Evolutionary conservation across 2,888 invertebrate genomes (phyloP).

Genomic region (Apotomis turbidana): DNA sequence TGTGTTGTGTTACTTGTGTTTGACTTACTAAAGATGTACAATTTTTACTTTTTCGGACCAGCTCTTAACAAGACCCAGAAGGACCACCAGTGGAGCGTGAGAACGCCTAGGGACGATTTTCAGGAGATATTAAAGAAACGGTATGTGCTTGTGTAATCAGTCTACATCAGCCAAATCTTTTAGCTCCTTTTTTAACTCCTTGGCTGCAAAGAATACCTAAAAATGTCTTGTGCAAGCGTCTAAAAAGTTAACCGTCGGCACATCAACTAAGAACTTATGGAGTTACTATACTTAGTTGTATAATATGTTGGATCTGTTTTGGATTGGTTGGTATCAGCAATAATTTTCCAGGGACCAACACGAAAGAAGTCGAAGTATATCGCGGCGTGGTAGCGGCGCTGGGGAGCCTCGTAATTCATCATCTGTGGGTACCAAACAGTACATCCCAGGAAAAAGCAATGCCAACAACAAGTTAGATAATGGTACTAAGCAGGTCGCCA

Average conservation of each 20-base stretch:
- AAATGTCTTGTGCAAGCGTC: too few species aligned
- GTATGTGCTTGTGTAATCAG: constrained; percentile 48
- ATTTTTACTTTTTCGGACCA: constrained; percentile 49
- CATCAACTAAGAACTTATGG: too few species aligned
- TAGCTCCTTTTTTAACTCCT: too few species aligned
- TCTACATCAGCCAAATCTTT: background rate
- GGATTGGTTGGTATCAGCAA: too few species aligned
- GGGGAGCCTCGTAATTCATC: constrained; percentile 61
- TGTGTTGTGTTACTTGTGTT: background rate
- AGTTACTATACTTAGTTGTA: too few species aligned
- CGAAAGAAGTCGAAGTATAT: constrained; percentile 47
- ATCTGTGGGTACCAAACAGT: constrained; percentile 37
- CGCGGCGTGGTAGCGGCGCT: constrained; percentile 61
- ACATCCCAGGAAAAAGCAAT: background rate
- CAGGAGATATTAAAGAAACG: constrained; percentile 54
- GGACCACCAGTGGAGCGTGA: constrained; percentile 63
- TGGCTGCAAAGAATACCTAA: background rate
- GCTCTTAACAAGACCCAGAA: constrained; percentile 66
- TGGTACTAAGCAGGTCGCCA: constrained; percentile 45
- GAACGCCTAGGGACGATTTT: constrained; percentile 46
- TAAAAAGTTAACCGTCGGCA: too few species aligned
- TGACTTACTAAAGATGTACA: too few species aligned
- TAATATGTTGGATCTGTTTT: too few species aligned
- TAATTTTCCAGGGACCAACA: constrained; percentile 49
- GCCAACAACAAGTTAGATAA: constrained; percentile 39